A percentile compares a stretch with the other conserved stretches of the same genome.
These are phyloP conservation scores for Phrynocephalus versicolor DNA, from an alignment of 2,113 vertebrate genomes.

Conservation along the genomic window DNA sequence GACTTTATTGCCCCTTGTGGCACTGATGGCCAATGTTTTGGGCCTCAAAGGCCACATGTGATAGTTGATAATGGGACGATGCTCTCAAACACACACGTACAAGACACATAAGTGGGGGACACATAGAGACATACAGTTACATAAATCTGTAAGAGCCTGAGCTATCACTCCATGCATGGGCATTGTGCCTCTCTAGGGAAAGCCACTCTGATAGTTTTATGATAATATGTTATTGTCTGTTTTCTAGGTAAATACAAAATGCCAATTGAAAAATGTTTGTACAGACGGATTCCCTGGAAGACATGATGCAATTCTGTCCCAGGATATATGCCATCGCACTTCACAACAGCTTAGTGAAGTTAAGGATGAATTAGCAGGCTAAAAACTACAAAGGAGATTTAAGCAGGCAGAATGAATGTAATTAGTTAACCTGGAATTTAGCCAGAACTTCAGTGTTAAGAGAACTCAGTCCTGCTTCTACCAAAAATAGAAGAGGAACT, in stretches of 20 bases:
- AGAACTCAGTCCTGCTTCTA: conserved; percentile 4
- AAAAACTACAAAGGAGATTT: conserved; percentile 21
- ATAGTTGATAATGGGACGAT: not conserved
- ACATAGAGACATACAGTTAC: too few relatives aligned
- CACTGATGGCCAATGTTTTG: not conserved
- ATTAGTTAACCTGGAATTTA: conserved; percentile 38
- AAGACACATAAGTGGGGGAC: not conserved
- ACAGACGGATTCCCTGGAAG: not conserved
- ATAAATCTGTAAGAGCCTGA: not conserved
- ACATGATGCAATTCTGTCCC: not conserved
- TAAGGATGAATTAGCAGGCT: conserved; percentile 16
- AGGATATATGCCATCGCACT: conserved; percentile 1
- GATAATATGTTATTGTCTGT: conserved; percentile 23
- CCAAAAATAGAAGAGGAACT: conserved; percentile 19
- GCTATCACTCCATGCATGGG: not conserved
- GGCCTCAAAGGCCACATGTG: not conserved
- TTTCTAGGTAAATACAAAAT: conserved; percentile 1
- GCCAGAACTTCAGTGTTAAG: not conserved
- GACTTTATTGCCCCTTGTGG: not conserved
- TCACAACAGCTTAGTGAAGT: conserved; percentile 6
- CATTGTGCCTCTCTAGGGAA: not conserved
- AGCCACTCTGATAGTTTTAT: conserved; percentile 6
- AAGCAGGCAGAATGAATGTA: conserved; percentile 33
- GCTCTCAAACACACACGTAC: not conserved
- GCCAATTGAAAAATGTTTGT: conserved; percentile 3